A percentile compares a stretch with the other conserved stretches of the same genome.
Conservation (phyloP, 2,113 vertebrate genomes). For the Ardeotis arabs region DNA sequence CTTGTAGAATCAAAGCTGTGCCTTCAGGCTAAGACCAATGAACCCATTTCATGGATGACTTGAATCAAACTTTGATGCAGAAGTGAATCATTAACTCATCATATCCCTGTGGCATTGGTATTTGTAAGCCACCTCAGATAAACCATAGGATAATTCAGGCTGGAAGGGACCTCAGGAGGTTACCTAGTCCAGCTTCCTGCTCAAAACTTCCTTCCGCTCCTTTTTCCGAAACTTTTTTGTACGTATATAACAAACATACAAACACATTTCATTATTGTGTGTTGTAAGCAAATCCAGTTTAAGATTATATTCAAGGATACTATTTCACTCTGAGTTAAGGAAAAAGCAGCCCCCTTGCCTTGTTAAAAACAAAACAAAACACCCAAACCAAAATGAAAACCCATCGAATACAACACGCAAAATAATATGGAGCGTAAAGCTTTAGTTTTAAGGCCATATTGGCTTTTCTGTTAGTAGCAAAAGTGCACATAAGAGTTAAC, state of each 20-base stretch:
- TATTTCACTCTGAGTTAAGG: not conserved
- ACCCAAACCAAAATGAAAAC: too few species aligned
- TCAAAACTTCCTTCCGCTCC: not conserved
- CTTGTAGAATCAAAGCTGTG: slow-evolving; percentile 15
- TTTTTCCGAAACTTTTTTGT: not conserved
- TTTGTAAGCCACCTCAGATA: not conserved
- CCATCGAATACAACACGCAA: not conserved
- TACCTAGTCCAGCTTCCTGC: not conserved
- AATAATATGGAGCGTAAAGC: not conserved
- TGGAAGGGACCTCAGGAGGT: not conserved
- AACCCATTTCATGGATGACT: slow-evolving; percentile 29
- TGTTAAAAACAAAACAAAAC: not conserved
- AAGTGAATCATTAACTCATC: not conserved
- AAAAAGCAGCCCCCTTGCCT: not conserved
- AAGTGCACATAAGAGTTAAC: slow-evolving; percentile 55
- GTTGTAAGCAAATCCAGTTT: not conserved
- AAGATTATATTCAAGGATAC: not conserved
- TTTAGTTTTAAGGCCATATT: not conserved
- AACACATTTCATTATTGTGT: not conserved
- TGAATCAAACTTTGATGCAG: slow-evolving; percentile 1
- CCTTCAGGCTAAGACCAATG: not conserved
- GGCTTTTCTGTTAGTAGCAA: not conserved
- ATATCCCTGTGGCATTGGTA: not conserved
- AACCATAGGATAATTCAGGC: not conserved
- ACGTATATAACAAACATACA: not conserved